Evolutionary conservation across 1,140 invertebrate genomes (phyloP), one percentile per base, ranked within the genome.

Genomic region (Brachionus angularis): DNA sequence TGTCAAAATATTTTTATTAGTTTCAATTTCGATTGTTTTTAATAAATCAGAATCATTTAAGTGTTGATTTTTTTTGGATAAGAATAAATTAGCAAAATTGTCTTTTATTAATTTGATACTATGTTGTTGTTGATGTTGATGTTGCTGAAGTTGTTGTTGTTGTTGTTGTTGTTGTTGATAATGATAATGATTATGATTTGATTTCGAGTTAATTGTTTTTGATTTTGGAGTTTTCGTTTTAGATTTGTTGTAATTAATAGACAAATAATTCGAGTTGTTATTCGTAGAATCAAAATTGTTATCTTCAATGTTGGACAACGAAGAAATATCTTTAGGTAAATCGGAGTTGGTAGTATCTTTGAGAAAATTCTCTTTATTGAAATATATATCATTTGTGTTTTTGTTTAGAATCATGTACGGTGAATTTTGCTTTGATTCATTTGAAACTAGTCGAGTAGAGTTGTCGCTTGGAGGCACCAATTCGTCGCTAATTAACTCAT

Each of bases 51-150:
- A 42, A 12, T 58, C 53, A 39, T 58, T 42, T 2, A 23, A n/a
- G n/a, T n/a, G 7, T 14, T 58, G 53, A 14, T 16, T 21, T 39
- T 58, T 58, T 58, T 58, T 58, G 1, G 53, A 58, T 34, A 58
- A 58, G 27, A 58, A 58, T 39, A 58, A 39, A 58, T 58, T 58
- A 10, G 53, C 53, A 58, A 58, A 58, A 39, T 58, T 58, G 21
- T 58, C 53, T 36, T 58, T 58, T 1, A 58, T 58, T 8, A 34
- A 39, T 39, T 58, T 58, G 1, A 58, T 58, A 39, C 53, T 23
- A 23, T 58, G 53, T 36, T 33, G 53, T 39, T 58, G 53, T 42
- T 42, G 39, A n/a, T n/a, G n/a, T n/a, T n/a, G n/a, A n/a, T n/a
- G n/a, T n/a, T n/a, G n/a, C n/a, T n/a, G n/a, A n/a, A n/a, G n/a